Evolutionary conservation across 2,888 invertebrate genomes (phyloP).

Genomic region (Eurytoma adleriae): DNA sequence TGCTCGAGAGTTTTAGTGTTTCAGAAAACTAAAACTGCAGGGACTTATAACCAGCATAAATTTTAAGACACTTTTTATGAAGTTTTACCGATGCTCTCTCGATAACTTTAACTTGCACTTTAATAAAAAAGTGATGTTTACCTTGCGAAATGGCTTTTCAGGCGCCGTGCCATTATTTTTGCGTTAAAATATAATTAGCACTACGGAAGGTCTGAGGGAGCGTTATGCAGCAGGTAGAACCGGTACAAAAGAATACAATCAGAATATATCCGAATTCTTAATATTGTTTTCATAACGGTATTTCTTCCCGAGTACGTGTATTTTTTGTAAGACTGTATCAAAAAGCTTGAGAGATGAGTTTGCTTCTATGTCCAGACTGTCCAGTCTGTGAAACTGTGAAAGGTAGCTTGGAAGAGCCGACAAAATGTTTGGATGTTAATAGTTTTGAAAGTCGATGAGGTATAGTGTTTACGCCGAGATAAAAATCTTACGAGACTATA

Average conservation of each 20-base stretch:
- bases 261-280: background rate
- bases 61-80: constrained; percentile 31
- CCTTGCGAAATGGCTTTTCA: background rate
- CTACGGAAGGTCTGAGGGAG: no score
- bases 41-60: constrained; percentile 6
- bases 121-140: constrained; percentile 7
- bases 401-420: background rate
- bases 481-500: constrained; percentile 6
- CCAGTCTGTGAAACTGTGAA: background rate
- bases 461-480: constrained; percentile 24
- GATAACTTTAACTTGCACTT: constrained; percentile 16
- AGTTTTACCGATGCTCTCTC: constrained; percentile 20
- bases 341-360: constrained; percentile 18
- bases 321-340: constrained; percentile 11
- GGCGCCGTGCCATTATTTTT: background rate
- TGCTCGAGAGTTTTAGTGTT: constrained; percentile 16
- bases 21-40: constrained; percentile 38
- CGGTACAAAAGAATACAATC: background rate
- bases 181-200: no score
- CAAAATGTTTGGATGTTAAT: constrained; percentile 24
- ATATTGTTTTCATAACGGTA: constrained; percentile 6
- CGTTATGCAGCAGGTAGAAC: background rate
- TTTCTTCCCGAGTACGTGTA: background rate
- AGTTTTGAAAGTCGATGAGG: constrained; percentile 23
- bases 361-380: background rate